Conservation (phyloP, 2,888 invertebrate genomes). For the Kuschelorhynchus macadamiae region DNA sequence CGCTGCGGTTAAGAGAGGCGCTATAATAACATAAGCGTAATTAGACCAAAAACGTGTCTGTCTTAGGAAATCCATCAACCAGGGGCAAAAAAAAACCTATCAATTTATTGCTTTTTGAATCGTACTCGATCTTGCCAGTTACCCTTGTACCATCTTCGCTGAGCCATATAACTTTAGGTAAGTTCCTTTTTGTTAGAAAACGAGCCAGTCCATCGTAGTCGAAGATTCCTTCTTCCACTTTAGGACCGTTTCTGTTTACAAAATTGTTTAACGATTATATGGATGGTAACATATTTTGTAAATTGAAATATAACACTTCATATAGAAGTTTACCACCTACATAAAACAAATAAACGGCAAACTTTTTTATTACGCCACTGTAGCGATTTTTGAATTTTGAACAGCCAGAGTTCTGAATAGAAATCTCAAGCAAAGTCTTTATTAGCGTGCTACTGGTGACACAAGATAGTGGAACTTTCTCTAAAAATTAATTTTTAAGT, state of each 20-base stretch:
- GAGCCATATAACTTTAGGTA: slow-evolving; percentile 36
- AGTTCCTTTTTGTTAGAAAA: slow-evolving; percentile 9
- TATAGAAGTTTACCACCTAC: slow-evolving; percentile 49
- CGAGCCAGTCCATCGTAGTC: slow-evolving; percentile 21
- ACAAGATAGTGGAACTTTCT: too few relatives aligned
- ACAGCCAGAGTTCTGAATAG: background rate
- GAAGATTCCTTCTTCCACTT: slow-evolving; percentile 45
- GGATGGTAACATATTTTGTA: slow-evolving; percentile 43
- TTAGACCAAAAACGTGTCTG: slow-evolving; percentile 22
- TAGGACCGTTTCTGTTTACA: slow-evolving; percentile 5
- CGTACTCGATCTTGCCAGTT: slow-evolving; percentile 24
- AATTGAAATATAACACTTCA: slow-evolving; percentile 44
- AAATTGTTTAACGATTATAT: slow-evolving; percentile 43
- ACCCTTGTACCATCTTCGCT: slow-evolving; percentile 18
- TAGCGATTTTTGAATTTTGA: background rate
- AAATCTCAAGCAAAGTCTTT: background rate
- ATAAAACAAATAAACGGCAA: slow-evolving; percentile 44
- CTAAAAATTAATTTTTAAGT: too few relatives aligned
- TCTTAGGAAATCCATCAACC: slow-evolving; percentile 40
- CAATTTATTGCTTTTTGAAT: background rate
- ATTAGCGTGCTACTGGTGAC: too few relatives aligned
- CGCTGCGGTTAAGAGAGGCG: slow-evolving; percentile 8
- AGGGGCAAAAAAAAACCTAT: background rate
- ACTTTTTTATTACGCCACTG: slow-evolving; percentile 40
- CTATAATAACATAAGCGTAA: slow-evolving; percentile 22